Base-by-base conservation (phyloP, 2,888 invertebrate species). In the Dryomyza anilis region DNA sequence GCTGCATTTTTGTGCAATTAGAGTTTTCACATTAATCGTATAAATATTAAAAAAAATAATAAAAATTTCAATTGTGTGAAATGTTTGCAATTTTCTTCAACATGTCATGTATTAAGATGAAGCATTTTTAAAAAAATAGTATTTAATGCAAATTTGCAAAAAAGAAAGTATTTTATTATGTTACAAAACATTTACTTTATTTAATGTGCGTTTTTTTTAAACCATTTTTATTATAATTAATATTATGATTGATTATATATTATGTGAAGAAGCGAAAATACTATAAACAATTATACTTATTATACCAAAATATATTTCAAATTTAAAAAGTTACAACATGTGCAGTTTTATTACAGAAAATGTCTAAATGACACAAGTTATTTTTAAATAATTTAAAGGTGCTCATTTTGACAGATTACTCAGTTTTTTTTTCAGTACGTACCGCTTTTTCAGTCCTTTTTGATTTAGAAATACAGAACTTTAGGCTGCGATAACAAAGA, bases 101-200 rank as follows among this genome's bases (percentile, higher is more conserved):
- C 25, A n/a, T 50, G 23, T 27, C 55, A n/a, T n/a, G n/a, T n/a
- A n/a, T n/a, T n/a, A 50, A 64, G 43, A 8, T 14, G 45, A 29
- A 65, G 56, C 19, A 29, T 58, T 72, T 65, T 46, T 64, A 67
- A 65, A 30, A 46, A 8, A 65, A 69, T 73, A 69, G 66, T 71
- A 72, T 66, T 71, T 46, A 58, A 52, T 46, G 45, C 45, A 57
- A 55, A 45, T 43, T n/a, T 14, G 25, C 21, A 50, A 48, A 50
- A 16, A 8, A 21, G 29, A 60, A 48, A 56, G 45, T 46, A 63
- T 45, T 55, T 46, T 46, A 46, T 7, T 33, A 55, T 33, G 33
- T 25, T 50, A 19, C 23, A 12, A 36, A 36, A 36, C 10, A 55
- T 55, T 55, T 55, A 55, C 55, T 19, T 55, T 55, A 5, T 21